Conservation (phyloP, 2,888 invertebrate species). For the Megalurothrips usitatus region DNA sequence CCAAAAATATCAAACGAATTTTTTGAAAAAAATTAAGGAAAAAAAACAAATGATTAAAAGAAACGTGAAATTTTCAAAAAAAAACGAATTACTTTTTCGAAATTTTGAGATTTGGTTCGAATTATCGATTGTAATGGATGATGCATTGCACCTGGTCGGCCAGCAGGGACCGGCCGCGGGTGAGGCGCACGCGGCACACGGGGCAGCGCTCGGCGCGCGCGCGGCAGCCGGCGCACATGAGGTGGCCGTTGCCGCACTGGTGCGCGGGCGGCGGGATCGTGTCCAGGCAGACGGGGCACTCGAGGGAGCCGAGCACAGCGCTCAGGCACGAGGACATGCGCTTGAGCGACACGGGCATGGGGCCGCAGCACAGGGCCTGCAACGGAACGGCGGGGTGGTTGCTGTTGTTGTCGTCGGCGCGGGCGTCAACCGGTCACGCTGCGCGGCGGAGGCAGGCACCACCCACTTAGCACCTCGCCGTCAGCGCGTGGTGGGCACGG, state of each 20-base stretch:
- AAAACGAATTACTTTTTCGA: too few species aligned
- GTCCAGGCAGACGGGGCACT: conserved; percentile 38
- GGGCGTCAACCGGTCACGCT: neutral
- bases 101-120: too few species aligned
- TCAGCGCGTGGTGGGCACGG: neutral
- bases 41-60: too few species aligned
- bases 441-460: neutral
- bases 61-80: too few species aligned
- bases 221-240: conserved; percentile 38
- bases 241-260: conserved; percentile 39
- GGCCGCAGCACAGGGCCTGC: conserved; percentile 52
- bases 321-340: conserved; percentile 52
- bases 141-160: conserved; percentile 55
- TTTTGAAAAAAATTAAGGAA: too few species aligned
- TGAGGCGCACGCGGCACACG: conserved; percentile 42
- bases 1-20: too few species aligned
- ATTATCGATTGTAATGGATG: too few species aligned
- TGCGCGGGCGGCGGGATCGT: conserved; percentile 39
- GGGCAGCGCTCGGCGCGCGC: conserved; percentile 38
- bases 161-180: conserved; percentile 51
- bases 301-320: conserved; percentile 47
- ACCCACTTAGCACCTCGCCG: neutral
- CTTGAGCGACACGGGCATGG: conserved; percentile 54
- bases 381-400: conserved; percentile 37
- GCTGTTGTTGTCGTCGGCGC: neutral